These are phyloP conservation scores for Podabrus alpinus DNA, from an alignment of 2,888 invertebrate species.

Conservation along the genomic window DNA sequence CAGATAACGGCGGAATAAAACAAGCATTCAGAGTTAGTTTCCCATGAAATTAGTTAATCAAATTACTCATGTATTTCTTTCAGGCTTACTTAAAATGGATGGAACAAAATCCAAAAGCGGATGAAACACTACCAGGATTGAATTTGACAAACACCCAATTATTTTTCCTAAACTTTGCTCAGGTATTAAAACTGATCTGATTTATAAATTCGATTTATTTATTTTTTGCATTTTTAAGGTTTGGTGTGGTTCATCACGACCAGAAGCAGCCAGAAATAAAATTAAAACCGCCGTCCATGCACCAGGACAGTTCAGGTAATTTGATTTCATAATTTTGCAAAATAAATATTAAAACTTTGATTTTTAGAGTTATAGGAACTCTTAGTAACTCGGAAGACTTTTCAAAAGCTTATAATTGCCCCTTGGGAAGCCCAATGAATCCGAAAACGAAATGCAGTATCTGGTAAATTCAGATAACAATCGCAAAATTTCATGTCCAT, in stretches of 20 bases:
- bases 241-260: conserved; percentile 82
- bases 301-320: conserved; percentile 73
- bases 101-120: conserved; percentile 61
- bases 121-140: conserved; percentile 71
- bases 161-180: conserved; percentile 90
- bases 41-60: background rate
- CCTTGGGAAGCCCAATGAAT: conserved; percentile 77
- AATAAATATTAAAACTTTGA: background rate
- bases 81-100: conserved; percentile 83
- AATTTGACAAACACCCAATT: conserved; percentile 79
- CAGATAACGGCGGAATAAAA: conserved; percentile 94
- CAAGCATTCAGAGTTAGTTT: conserved; percentile 71
- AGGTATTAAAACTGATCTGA: conserved; percentile 52
- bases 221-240: conserved; percentile 55
- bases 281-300: conserved; percentile 83
- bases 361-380: conserved; percentile 69
- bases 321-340: background rate
- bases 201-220: background rate
- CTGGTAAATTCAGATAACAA: conserved; percentile 59
- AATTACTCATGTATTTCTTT: conserved; percentile 1
- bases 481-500: background rate
- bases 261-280: conserved; percentile 79
- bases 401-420: conserved; percentile 72
- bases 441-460: conserved; percentile 77
- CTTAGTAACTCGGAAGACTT: conserved; percentile 79